A percentile compares a stretch with the other conserved stretches of the same genome.
These are phyloP conservation scores for Eupeodes luniger DNA, from an alignment of 2,888 invertebrate species.

Conservation along the genomic window DNA sequence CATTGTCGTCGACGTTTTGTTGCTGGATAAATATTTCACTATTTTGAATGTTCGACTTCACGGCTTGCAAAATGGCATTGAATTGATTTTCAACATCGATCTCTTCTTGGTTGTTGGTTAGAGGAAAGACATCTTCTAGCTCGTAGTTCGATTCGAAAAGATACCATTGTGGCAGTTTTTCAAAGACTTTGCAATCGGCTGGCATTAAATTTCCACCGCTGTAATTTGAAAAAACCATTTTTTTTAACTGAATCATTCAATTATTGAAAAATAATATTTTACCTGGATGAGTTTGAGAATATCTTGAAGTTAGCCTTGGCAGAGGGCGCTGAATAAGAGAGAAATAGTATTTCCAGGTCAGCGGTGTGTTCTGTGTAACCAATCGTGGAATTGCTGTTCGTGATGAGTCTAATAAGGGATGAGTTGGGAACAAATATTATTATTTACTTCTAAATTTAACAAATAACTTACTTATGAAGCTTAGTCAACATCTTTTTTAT, in stretches of 20 bases:
- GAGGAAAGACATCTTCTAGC: constrained; percentile 90
- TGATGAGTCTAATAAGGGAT: constrained; percentile 72
- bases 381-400: constrained; percentile 80
- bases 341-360: constrained; percentile 80
- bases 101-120: constrained; percentile 86
- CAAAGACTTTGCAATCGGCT: constrained; percentile 91
- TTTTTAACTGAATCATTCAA: not conserved
- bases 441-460: not conserved
- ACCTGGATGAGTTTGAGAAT: constrained; percentile 80
- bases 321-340: constrained; percentile 79
- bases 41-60: constrained; percentile 82
- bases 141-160: constrained; percentile 90
- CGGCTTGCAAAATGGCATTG: constrained; percentile 79
- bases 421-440: not conserved
- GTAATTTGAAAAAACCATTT: constrained; percentile 78
- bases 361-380: constrained; percentile 80
- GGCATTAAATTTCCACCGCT: constrained; percentile 86
- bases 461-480: constrained; percentile 56
- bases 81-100: constrained; percentile 83
- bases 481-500: constrained; percentile 62
- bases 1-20: constrained; percentile 87
- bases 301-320: constrained; percentile 79
- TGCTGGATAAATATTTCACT: constrained; percentile 91
- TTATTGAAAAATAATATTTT: constrained; percentile 63
- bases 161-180: constrained; percentile 90